These are phyloP conservation scores for Antrozous pallidus DNA, from an alignment of 2,797 vertebrate species.

Conservation along the genomic window DNA sequence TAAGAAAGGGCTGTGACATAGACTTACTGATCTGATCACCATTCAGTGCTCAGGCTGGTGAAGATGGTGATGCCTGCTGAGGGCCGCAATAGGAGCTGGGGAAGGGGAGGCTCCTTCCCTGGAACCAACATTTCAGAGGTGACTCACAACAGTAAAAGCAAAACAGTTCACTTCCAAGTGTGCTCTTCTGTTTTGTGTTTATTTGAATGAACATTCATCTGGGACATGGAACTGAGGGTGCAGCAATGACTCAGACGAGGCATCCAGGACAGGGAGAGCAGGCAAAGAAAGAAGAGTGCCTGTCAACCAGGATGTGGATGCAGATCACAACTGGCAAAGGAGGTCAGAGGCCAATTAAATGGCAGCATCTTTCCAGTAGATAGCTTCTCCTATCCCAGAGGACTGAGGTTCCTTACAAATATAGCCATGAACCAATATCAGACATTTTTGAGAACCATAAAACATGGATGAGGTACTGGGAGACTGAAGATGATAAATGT, in stretches of 20 bases:
- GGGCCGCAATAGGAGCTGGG: too few species aligned
- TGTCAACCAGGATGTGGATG: too few species aligned
- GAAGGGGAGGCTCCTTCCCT: background rate
- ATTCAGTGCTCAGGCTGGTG: background rate
- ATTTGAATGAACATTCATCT: background rate
- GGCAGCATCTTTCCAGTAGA: background rate
- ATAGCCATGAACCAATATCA: background rate
- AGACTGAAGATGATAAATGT: background rate
- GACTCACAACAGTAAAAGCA: background rate
- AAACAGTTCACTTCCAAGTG: background rate
- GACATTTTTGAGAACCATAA: background rate
- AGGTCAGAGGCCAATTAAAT: background rate
- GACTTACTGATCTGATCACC: background rate
- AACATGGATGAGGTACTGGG: background rate
- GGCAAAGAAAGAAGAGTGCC: background rate
- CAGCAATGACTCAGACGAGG: rapidly evolving
- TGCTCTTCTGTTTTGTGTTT: background rate
- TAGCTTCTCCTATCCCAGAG: background rate
- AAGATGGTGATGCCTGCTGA: background rate
- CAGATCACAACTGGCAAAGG: background rate
- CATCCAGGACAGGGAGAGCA: background rate
- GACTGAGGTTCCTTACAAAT: background rate
- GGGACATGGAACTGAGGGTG: background rate
- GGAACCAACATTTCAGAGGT: background rate
- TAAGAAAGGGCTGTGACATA: background rate